Base-by-base conservation (phyloP, 2,888 invertebrate genomes). In the Yponomeuta malinellus region DNA sequence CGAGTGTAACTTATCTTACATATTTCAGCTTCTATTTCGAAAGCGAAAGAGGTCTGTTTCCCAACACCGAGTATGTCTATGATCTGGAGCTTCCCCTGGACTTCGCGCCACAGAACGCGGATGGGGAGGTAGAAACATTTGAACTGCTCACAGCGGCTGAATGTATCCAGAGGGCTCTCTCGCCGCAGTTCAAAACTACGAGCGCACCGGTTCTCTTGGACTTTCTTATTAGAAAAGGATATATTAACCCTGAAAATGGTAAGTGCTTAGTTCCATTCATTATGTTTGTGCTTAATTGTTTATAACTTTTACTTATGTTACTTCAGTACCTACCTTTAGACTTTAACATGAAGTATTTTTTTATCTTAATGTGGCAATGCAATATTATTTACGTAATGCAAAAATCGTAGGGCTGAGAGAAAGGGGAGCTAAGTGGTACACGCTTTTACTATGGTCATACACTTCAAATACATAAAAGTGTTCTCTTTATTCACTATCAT, bases 61-160 rank as follows among this genome's bases (percentile, higher is more conserved):
- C 98, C 23, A 98, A 98, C 85, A 98, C 97, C 4, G 97, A 98
- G 84, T 98, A 97, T 87, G 96, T 98, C 37, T 98, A 96, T 85
- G 98, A 98, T 87, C 92, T 98, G 77, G 97, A 98, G 89, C 91
- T 98, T 78, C 98, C 98, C 23, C 84, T 95, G 71, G 97, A 97
- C 83, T 98, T 98, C 89, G 92, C 95, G 75, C 98, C 98, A n/a
- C 95, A 95, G 79, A 98, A 98, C 88, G 95, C 96, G 52, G 98
- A 98, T 86, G 98, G 98, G 15, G 98, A 98, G 91, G 98, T 98
- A 48, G 97, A 97, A 84, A 95, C 95, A 72, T 98, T 98, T 88
- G 96, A 98, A 85, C 90, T 98, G 75, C 91, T 97, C 73, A 95
- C 97, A 68, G 96, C 97, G 31, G 94, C 95, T 77, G 96, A 98